Evolutionary conservation across 2,888 invertebrate species (phyloP), one percentile per base, ranked within the genome.

Genomic region (Actias luna): DNA sequence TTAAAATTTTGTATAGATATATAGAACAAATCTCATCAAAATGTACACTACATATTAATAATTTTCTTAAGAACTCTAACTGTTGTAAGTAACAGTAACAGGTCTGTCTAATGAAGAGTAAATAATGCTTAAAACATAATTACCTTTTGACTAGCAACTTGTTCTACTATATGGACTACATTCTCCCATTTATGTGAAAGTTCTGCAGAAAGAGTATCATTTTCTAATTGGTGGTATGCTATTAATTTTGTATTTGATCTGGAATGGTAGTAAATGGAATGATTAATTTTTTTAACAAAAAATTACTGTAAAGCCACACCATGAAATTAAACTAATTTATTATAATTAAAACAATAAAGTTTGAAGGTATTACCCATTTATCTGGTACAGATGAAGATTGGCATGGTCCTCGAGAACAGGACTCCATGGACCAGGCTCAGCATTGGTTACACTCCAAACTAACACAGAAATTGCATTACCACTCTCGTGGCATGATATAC

Each of bases 351-450:
- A 22, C 22, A 46, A 10, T 46, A 2, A 25, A 46, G 7, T 62
- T 52, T 16, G 12, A 59, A 57, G 58, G 29, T 27, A 7, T 70
- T 77, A 96, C 96, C 95, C 95, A 78, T 93, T 94, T 42, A 97
- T 90, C 69, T 94, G 93, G 77, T 98, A 97, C 0, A 98, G 93
- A 79, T 98, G 96, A 65, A 98, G 93, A 86, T 98, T 98, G 8
- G 98, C 97, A 70, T 97, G 94, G 84, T 98, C 98, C 80, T 97
- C 96, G 73, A 97, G 95, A 58, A 96, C 93, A 16, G 98, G 98
- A 78, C 97, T 96, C 98, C 98, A 98, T 0, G 98, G 98, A 76
- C 97, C 98, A 0, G 98, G 97, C 82, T 98, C 98, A 67, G 96
- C 96, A 69, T 95, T 95, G 46, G 95, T 95, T 73, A 96, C 95